These are phyloP conservation scores for Rhynchopsitta pachyrhyncha DNA, from an alignment of 2,113 vertebrate species.

Conservation along the genomic window DNA sequence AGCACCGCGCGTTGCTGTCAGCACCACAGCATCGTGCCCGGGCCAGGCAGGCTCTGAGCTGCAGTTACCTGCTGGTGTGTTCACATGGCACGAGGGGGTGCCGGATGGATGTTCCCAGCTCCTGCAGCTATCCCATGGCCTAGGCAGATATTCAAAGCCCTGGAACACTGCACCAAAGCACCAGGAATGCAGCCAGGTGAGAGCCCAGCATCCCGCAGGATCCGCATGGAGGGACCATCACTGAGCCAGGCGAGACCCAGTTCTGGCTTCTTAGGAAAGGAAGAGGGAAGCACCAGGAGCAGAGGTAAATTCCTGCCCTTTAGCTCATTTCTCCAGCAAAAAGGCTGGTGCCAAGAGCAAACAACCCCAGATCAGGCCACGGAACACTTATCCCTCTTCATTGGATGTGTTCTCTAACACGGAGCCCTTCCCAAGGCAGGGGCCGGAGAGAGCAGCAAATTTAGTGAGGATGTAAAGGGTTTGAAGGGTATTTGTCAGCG, in stretches of 20 bases:
- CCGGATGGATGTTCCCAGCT: neutral
- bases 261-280: neutral
- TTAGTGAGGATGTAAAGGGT: neutral
- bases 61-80: neutral
- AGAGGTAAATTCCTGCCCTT: neutral
- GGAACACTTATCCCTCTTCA: neutral
- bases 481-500: neutral
- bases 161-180: neutral
- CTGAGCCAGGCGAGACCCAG: neutral
- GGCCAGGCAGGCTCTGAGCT: neutral
- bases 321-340: too few species aligned
- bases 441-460: neutral
- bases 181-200: neutral
- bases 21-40: fast-evolving
- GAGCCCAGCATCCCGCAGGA: neutral
- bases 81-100: neutral
- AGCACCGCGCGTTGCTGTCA: fast-evolving
- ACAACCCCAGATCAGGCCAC: neutral
- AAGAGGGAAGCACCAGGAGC: neutral
- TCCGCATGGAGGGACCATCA: neutral
- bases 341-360: neutral
- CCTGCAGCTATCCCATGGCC: neutral
- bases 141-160: neutral
- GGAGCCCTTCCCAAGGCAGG: neutral
- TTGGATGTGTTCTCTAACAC: neutral